These are phyloP conservation scores for Lottia gigantea DNA, from an alignment of 2,888 invertebrate species.

Conservation along the genomic window DNA sequence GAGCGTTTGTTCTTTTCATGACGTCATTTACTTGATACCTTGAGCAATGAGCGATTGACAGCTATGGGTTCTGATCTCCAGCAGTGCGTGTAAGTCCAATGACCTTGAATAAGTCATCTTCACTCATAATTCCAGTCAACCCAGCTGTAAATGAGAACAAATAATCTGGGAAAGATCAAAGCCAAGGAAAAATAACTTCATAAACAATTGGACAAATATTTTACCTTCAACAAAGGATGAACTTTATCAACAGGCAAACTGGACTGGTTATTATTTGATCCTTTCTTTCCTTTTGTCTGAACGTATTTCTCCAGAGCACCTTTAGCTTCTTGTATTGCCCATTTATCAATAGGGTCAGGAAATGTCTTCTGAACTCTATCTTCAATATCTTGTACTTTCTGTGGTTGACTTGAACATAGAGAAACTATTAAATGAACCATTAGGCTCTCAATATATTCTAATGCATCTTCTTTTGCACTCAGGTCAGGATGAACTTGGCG, in stretches of 20 bases:
- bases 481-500: conserved; percentile 72
- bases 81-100: too few relatives aligned
- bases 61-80: too few relatives aligned
- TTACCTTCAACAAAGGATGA: conserved; percentile 81
- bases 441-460: conserved; percentile 91
- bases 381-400: conserved; percentile 80
- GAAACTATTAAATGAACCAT: conserved; percentile 87
- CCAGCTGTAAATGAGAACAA: too few relatives aligned
- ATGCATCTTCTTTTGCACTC: conserved; percentile 82
- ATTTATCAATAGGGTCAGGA: conserved; percentile 93
- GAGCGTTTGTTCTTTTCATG: too few relatives aligned
- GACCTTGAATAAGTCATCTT: too few relatives aligned
- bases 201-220: background rate
- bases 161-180: too few relatives aligned
- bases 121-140: too few relatives aligned
- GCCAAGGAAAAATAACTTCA: background rate
- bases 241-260: conserved; percentile 89
- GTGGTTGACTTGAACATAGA: conserved; percentile 77
- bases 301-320: conserved; percentile 76
- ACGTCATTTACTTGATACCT: too few relatives aligned
- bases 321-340: conserved; percentile 91
- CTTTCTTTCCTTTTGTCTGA: conserved; percentile 77
- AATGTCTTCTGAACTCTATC: conserved; percentile 91
- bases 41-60: too few relatives aligned
- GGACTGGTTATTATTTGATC: conserved; percentile 72